phyloP scores from a whole-genome alignment of 2,113 vertebrate genomes.

The Arenaria interpres region DNA sequence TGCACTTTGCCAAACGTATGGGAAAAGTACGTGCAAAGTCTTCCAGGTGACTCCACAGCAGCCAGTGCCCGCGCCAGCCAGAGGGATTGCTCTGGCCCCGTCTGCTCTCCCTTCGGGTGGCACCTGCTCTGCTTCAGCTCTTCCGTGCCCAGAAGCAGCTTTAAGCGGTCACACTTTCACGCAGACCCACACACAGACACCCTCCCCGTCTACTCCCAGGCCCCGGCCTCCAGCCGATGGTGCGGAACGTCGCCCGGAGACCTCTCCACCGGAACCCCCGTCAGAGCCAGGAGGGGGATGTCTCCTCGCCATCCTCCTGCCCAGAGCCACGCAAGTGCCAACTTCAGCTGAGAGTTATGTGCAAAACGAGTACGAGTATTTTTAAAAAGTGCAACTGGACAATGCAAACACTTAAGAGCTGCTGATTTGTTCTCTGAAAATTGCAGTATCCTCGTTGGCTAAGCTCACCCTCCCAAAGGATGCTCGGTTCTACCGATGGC shows the following conservation, averaged over 20 bases:
- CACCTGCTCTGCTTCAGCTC: slow-evolving; percentile 35
- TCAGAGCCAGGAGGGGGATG: slow-evolving; percentile 22
- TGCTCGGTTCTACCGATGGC: slow-evolving; percentile 25
- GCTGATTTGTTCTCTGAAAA: slow-evolving; percentile 72
- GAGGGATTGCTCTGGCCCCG: slow-evolving; percentile 46
- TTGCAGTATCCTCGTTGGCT: slow-evolving; percentile 75
- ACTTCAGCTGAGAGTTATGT: slow-evolving; percentile 70
- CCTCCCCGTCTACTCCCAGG: not conserved
- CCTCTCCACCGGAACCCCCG: slow-evolving; percentile 18
- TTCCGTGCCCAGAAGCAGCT: slow-evolving; percentile 70
- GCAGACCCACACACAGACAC: not conserved
- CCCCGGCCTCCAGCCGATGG: not conserved
- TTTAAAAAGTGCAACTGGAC: slow-evolving; percentile 50
- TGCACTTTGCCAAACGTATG: slow-evolving; percentile 29
- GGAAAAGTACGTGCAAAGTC: slow-evolving; percentile 61
- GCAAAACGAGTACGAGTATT: slow-evolving; percentile 74
- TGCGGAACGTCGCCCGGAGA: slow-evolving; percentile 16
- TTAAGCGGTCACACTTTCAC: slow-evolving; percentile 6
- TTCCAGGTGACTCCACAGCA: slow-evolving; percentile 17
- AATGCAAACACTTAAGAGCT: slow-evolving; percentile 69
- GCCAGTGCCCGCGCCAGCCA: slow-evolving; percentile 27
- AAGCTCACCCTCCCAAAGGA: slow-evolving; percentile 44
- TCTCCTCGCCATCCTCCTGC: slow-evolving; percentile 25
- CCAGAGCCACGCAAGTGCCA: slow-evolving; percentile 41
- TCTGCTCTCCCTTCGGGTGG: slow-evolving; percentile 7